phyloP scores from a whole-genome alignment of 2,113 vertebrate genomes.

The Eupsittula cactorum region DNA sequence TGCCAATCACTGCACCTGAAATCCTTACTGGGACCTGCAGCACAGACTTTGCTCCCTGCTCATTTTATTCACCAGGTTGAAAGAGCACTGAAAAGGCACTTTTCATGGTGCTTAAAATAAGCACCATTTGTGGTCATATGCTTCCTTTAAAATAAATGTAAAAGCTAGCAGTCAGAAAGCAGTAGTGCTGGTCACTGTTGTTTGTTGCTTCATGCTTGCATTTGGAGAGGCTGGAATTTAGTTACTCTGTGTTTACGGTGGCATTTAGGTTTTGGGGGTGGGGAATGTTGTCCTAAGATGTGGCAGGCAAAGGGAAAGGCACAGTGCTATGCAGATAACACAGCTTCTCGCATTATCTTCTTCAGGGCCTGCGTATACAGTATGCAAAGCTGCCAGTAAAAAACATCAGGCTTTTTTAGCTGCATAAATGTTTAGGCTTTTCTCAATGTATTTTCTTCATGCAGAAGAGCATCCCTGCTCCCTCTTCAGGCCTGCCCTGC shows the following conservation, averaged over 20 bases:
- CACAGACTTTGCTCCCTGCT: background rate
- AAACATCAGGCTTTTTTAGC: background rate
- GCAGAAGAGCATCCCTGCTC: background rate
- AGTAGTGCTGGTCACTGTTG: background rate
- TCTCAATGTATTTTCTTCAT: background rate
- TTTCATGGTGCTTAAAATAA: background rate
- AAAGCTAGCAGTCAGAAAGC: background rate
- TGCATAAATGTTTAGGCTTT: background rate
- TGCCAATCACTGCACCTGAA: background rate
- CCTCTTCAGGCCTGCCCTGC: background rate
- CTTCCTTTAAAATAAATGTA: background rate
- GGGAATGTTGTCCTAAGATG: background rate
- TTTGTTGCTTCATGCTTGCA: background rate
- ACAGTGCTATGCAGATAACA: background rate
- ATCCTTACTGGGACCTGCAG: background rate
- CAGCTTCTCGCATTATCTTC: background rate
- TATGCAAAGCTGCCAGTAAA: background rate
- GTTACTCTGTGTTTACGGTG: background rate
- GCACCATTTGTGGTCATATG: background rate
- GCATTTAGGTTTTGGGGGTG: background rate
- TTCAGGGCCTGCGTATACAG: background rate
- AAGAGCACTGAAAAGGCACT: background rate
- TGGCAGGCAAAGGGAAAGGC: conserved; percentile 19
- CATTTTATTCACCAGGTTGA: background rate
- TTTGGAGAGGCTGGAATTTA: background rate